Conservation (phyloP, 2,113 vertebrate species). For the Heterotilapia buettikoferi region DNA sequence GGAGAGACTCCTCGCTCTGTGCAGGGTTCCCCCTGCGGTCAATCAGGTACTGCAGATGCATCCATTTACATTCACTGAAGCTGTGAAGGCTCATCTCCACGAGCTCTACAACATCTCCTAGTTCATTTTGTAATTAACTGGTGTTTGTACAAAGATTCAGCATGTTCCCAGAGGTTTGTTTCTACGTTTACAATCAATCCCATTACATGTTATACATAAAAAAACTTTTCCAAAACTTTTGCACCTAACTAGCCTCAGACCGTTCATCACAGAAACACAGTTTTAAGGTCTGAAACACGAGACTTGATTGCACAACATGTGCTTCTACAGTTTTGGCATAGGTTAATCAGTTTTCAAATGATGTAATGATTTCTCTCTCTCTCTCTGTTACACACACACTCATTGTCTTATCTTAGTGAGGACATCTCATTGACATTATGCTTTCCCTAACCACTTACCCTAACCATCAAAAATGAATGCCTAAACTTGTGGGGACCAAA, state of each 20-base stretch:
- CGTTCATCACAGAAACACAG: background rate
- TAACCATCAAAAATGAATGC: background rate
- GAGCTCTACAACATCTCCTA: background rate
- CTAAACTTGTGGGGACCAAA: background rate
- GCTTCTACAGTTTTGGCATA: background rate
- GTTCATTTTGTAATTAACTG: background rate
- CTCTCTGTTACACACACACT: background rate
- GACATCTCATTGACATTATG: background rate
- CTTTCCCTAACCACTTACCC: background rate
- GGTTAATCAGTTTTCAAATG: background rate
- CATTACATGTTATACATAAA: background rate
- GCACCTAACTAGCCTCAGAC: background rate
- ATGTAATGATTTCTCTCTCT: background rate
- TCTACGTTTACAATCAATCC: accelerated
- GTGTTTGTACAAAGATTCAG: background rate
- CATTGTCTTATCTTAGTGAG: background rate
- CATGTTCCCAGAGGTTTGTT: background rate
- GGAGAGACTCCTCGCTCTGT: constrained; percentile 67
- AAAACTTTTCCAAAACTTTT: background rate
- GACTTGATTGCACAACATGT: background rate
- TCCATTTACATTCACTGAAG: background rate
- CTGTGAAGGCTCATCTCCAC: background rate
- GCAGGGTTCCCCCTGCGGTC: constrained; percentile 69
- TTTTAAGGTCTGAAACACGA: accelerated
- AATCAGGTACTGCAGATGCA: constrained; percentile 63